Evolutionary conservation across 2,113 vertebrate species (phyloP), one percentile per base, ranked within the genome.

Genomic region (Passer domesticus): DNA sequence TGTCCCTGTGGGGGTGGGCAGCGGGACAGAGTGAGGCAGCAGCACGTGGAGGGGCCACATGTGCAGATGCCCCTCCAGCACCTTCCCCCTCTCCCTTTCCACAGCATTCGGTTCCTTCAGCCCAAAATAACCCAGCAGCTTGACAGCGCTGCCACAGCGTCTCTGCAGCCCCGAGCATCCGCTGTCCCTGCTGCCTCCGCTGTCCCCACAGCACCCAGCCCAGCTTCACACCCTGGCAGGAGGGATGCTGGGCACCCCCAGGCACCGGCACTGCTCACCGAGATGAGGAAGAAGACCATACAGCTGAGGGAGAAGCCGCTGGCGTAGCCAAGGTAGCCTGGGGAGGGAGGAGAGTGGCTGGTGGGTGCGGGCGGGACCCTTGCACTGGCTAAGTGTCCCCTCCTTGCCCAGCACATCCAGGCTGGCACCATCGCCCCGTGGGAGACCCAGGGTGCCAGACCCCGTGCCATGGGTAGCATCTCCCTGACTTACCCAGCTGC

Each of bases 221-320:
- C 9, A 1, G 90, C 76, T 76, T 14, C 2, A 21, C 58, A 31
- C 12, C 33, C 41, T 1, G 0, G 80, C 81, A 90, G 39, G 25
- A 91, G 60, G 64, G 90, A 43, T 22, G 58, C 50, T 79, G 0
- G 5, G 66, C 67, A 67, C 10, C 50, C 64, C 20, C 1, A 50
- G 66, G 43, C 11, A 3, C 58, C 1, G 0, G 55, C 86, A 47
- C 46, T 39, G 98, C 99, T 98, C 98, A 99, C 99, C 37, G 98
- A 98, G 75, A 97, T 97, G 78, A 99, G 98, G 96, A 99, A 99
- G 98, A 99, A 99, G 89, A 98, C 98, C 99, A 99, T 99, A 95
- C 99, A 99, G 97, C 99, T 99, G 94, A 99, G 99, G 20, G 99
- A 99, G 97, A 99, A 99, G 39, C 99, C 99, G 4, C 99, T 99